A percentile compares a stretch with the other conserved stretches of the same genome.
phyloP scores from a whole-genome alignment of 2,113 vertebrate genomes.

The Noturus placidus region DNA sequence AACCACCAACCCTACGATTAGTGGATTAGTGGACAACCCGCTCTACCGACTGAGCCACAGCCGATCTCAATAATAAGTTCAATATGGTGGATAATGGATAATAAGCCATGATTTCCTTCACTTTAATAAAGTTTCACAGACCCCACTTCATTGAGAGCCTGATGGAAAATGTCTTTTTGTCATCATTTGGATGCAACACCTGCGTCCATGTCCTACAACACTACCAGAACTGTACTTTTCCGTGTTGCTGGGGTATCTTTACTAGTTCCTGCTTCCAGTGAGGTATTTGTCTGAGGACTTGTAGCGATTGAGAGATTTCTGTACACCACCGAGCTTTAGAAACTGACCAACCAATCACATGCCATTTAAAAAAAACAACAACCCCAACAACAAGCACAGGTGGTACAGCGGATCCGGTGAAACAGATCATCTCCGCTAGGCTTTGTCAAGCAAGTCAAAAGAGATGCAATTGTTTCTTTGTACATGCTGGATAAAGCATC shows the following conservation, averaged over 20 bases:
- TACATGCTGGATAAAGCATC: not conserved
- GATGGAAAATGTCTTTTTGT: not conserved
- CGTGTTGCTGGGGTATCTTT: too few species aligned
- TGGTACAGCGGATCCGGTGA: not conserved
- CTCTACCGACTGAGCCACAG: too few species aligned
- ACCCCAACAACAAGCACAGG: not conserved
- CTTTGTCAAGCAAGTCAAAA: slow-evolving; percentile 8
- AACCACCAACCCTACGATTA: too few species aligned
- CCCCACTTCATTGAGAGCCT: not conserved
- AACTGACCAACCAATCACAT: not conserved
- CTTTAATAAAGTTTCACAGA: not conserved
- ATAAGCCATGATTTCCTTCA: too few species aligned
- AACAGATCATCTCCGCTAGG: not conserved
- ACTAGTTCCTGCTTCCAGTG: not conserved
- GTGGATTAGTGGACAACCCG: too few species aligned
- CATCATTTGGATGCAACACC: not conserved
- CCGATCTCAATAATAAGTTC: not conserved
- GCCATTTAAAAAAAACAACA: not conserved
- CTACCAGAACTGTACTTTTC: too few species aligned
- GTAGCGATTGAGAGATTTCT: not conserved
- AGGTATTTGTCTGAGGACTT: not conserved
- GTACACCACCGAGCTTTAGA: not conserved
- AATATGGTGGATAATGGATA: not conserved
- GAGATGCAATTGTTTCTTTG: not conserved
- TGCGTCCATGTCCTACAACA: too few species aligned